Percentiles rank a stretch among this genome's conserved stretches.
Evolutionary conservation across 2,113 vertebrate species (phyloP).

Genomic region (Noctilio leporinus): DNA sequence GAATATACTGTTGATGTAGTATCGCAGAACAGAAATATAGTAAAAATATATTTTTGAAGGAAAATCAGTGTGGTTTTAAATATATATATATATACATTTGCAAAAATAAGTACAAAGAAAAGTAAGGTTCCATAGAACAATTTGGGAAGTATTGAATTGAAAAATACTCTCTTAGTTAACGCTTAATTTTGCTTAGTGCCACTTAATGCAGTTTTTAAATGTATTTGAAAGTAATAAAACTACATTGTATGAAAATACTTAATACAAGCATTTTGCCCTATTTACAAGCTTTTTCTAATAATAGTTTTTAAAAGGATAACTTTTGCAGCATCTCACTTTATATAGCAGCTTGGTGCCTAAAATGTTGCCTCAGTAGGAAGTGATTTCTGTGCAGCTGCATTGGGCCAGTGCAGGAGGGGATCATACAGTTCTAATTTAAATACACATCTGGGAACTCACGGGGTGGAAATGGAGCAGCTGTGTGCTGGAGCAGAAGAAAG

Average conservation of each 20-base stretch:
- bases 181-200: constrained; percentile 27
- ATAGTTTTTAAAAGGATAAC: not conserved
- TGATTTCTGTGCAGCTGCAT: not conserved
- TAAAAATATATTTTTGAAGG: not conserved
- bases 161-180: not conserved
- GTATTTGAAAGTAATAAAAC: constrained; percentile 31
- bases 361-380: not conserved
- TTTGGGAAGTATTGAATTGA: not conserved
- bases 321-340: not conserved
- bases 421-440: not conserved
- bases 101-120: not conserved
- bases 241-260: constrained; percentile 41
- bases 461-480: not conserved
- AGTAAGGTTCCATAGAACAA: not conserved
- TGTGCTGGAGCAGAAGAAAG: not conserved
- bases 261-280: not conserved
- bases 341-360: not conserved
- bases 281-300: not conserved
- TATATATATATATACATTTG: too few species aligned
- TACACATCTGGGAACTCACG: not conserved
- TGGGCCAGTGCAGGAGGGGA: not conserved
- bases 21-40: not conserved
- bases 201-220: constrained; percentile 4
- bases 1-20: not conserved
- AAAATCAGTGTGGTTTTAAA: not conserved